Evolutionary conservation across 2,113 vertebrate species (phyloP), one percentile per base, ranked within the genome.

Genomic region (Tragelaphus scriptus): DNA sequence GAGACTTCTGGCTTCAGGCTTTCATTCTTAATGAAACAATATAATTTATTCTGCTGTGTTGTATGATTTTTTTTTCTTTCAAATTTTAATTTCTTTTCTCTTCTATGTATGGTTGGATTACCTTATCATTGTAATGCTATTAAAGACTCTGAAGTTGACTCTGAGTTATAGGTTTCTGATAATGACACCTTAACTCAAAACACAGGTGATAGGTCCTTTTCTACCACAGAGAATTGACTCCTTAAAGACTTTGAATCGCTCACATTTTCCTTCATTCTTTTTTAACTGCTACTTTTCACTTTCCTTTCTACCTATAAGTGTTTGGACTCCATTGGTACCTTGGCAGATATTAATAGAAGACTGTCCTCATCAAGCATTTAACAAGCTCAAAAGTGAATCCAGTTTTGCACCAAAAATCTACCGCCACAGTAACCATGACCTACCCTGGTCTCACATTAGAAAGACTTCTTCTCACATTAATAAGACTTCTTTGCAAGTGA

Each of bases 21-120:
- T 95, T 94, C 68, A 75, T 88, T 94, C 30, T 94, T 85, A 96
- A 51, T 93, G 91, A 89, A 96, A 87, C 53, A 82, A 40, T 94
- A 14, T 47, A 32, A 80, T 11, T 89, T 47, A 89, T 21, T 77
- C 84, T 95, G 40, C 17, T 84, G 9, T 53, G 40, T 19, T 75
- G n/a, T 56, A 28, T 82, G 44, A 65, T 49, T 90, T 92, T 56
- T 79, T 88, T 80, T 85, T 26, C 87, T 90, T 95, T 65, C 71
- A 91, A 63, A 93, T 90, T 47, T 44, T 51, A 61, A 47, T 96
- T 84, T 90, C 51, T 89, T 88, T 93, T 80, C 55, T 88, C 65
- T 75, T 75, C 40, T 88, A 2, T 8, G 10, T 87, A 17, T 63
- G 75, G 47, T 79, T 81, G 82, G 36, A 81, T 92, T 85, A 88